Percentiles rank a stretch among this genome's conserved stretches.
Evolutionary conservation across 2,888 invertebrate species (phyloP).

Genomic region (Dromius quadrimaculatus): DNA sequence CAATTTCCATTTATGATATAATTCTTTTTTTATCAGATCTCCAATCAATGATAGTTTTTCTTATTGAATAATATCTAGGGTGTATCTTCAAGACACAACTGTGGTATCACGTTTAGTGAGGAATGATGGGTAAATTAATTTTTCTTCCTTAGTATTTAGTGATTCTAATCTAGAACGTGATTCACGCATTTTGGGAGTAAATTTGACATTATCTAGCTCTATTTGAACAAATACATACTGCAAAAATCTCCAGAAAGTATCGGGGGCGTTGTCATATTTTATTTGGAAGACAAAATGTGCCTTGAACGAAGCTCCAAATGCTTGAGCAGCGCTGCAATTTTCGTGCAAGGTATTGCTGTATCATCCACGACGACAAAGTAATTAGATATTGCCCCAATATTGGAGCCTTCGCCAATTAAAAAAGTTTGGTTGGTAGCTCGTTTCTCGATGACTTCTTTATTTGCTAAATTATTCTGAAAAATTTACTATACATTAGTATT

Average conservation of each 20-base stretch:
- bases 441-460: too few relatives aligned
- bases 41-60: too few relatives aligned
- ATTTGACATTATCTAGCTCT: background rate
- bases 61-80: too few relatives aligned
- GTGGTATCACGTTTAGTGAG: too few relatives aligned
- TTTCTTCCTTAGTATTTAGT: too few relatives aligned
- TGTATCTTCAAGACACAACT: too few relatives aligned
- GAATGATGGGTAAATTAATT: too few relatives aligned
- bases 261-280: background rate
- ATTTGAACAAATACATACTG: background rate
- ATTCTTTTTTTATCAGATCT: too few relatives aligned
- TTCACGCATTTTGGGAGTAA: background rate
- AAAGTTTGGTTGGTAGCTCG: background rate
- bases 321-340: background rate
- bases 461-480: too few relatives aligned
- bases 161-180: background rate
- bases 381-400: background rate
- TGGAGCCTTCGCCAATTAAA: background rate
- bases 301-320: background rate
- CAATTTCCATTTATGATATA: too few relatives aligned
- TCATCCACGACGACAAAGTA: background rate
- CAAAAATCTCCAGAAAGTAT: background rate
- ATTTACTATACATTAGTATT: too few relatives aligned
- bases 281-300: background rate
- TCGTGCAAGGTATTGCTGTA: background rate